A percentile compares a stretch with the other conserved stretches of the same genome.
Evolutionary conservation across 2,113 vertebrate genomes (phyloP).

Genomic region (Percina caprodes): DNA sequence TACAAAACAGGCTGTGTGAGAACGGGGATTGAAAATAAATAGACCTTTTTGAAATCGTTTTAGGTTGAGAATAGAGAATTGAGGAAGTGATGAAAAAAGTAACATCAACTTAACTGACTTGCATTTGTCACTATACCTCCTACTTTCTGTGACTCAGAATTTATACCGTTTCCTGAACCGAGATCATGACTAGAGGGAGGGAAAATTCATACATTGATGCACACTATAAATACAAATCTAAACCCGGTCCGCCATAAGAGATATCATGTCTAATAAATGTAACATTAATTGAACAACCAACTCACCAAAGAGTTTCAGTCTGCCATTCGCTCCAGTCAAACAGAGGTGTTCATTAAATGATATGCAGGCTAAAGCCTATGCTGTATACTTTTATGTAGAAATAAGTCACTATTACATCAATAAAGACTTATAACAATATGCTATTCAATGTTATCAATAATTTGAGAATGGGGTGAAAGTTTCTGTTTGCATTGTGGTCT

Average conservation of each 20-base stretch:
- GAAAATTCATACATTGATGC: slow-evolving; percentile 6
- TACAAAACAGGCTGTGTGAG: neutral
- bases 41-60: neutral
- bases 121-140: neutral
- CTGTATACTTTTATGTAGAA: neutral
- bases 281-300: neutral
- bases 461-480: neutral
- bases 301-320: neutral
- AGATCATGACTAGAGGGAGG: slow-evolving; percentile 22
- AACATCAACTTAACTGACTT: neutral
- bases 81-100: neutral
- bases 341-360: neutral
- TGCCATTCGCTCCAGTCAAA: neutral
- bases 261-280: neutral
- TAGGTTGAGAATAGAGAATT: neutral
- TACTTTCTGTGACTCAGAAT: slow-evolving; percentile 11
- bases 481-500: neutral
- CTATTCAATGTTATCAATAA: neutral
- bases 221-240: neutral
- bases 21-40: neutral
- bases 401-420: neutral
- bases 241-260: neutral
- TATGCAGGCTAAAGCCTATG: neutral
- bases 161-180: neutral
- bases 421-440: neutral